Base-by-base conservation (phyloP, 2,888 invertebrate genomes). In the Morpho achilles region DNA sequence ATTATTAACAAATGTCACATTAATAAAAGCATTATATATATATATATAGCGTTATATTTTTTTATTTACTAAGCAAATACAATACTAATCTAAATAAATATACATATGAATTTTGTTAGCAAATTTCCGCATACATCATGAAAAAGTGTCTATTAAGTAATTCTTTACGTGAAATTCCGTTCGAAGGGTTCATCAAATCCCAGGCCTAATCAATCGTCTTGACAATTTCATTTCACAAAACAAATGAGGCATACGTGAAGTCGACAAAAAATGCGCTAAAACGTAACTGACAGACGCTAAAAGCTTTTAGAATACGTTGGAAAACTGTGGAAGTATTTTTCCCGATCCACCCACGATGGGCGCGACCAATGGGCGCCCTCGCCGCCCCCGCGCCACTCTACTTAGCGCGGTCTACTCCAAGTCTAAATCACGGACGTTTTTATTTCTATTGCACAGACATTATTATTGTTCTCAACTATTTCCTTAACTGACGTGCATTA, bases 301-400 rank as follows among this genome's bases (percentile, higher is more conserved):
- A 88, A 89, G 88, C 86, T 87, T 89, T 87, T 82, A 76, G 77
- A 78, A 82, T 75, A 76, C 74, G 68, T 69, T 70, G 81, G 81
- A 84, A 87, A 87, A 79, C 75, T 77, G 76, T 65, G 73, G 75
- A 74, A 68, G 76, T 74, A 73, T 81, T 85, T 86, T 80, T 81
- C 74, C 73, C 77, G 78, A 79, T 78, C 87, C 86, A 84, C 82
- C 84, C 79, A 79, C 77, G 67, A 78, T 78, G 80, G 84, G 87
- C 87, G 85, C 85, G 84, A 83, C 87, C 86, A 82, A 82, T 83
- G 82, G 85, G 86, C 87, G 87, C 82, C 63, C 63, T 56, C 60
- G 51, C 63, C 59, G 64, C 64, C 63, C 60, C 61, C 54, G 48
- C 72, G 60, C 70, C 71, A 69, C 72, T 74, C 68, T 67, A 71